Conservation (phyloP, 2,888 invertebrate genomes). For the Seira sanloemensis region DNA sequence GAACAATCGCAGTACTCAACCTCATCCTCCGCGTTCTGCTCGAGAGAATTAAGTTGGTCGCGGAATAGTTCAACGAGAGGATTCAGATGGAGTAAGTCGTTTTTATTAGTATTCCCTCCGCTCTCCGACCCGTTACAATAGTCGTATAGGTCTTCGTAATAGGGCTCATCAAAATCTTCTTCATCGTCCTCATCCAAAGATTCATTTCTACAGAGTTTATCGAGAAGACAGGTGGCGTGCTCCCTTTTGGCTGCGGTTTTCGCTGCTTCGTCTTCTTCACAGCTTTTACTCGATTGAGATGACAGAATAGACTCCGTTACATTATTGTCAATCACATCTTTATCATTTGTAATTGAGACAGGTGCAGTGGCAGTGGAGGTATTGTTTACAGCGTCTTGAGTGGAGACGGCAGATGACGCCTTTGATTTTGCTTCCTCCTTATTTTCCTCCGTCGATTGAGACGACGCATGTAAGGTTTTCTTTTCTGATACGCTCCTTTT, state of each 20-base stretch:
- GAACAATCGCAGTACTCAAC: constrained; percentile 64
- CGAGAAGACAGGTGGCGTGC: constrained; percentile 17
- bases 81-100: not conserved
- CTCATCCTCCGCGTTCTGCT: constrained; percentile 60
- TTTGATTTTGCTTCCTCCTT: constrained; percentile 3
- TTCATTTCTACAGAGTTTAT: constrained; percentile 3
- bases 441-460: not conserved
- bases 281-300: not conserved
- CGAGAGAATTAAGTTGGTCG: constrained; percentile 59
- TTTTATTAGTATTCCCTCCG: constrained; percentile 28
- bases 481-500: constrained; percentile 3
- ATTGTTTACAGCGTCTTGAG: not conserved
- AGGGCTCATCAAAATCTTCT: constrained; percentile 64
- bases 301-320: not conserved
- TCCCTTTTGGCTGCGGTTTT: constrained; percentile 28
- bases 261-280: not conserved
- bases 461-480: not conserved
- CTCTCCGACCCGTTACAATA: constrained; percentile 62
- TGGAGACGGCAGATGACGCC: not conserved
- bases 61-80: constrained; percentile 56
- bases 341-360: constrained; percentile 9
- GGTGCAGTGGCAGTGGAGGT: constrained; percentile 6
- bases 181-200: constrained; percentile 28
- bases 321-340: constrained; percentile 34
- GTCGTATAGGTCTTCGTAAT: constrained; percentile 69